Evolutionary conservation across 1,140 invertebrate genomes (phyloP), one percentile per base, ranked within the genome.

Genomic region (Pinna nobilis): DNA sequence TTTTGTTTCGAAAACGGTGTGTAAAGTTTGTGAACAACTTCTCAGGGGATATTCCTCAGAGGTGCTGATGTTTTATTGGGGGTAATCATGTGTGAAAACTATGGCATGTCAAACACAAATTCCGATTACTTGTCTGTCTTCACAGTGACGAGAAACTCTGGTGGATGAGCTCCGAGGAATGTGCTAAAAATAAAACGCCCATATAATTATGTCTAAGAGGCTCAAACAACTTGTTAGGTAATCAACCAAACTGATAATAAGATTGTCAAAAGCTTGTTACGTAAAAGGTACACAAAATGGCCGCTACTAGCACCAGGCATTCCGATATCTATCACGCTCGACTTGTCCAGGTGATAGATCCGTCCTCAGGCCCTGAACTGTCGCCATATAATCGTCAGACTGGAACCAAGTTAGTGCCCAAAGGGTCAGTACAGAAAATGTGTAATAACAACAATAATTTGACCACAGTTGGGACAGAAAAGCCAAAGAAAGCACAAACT

Each of bases 251-350:
- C 55, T 35, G 33, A 33, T 35, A 59, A 33, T 59, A 33, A 59
- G 33, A 33, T 35, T 33, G 18, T 35, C 30, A 59, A 59, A 33
- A 35, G 30, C 37, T 59, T 59, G 37, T 59, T 33, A 59, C 33
- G 44, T 18, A 35, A 60, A 57, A 50, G 28, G 37, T 70, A 37
- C 47, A 28, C 41, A 70, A 50, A 35, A 70, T 70, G 67, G 57
- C 67, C 23, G 61, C 55, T 32, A 70, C 57, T 33, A 63, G 60
- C 60, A 49, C 55, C 15, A 57, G 67, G 67, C 67, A 70, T 28
- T 49, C 39, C 23, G 67, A 70, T 23, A 70, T 70, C 35, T 70
- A 70, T 59, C 67, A 57, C 61, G 35, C 67, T 59, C 55, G 67
- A 23, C 49, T 70, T 55, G 41, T 70, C 23, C 67, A 55, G n/a